Evolutionary conservation across 2,888 invertebrate species (phyloP).

Genomic region (Trichogramma dendrolimi): DNA sequence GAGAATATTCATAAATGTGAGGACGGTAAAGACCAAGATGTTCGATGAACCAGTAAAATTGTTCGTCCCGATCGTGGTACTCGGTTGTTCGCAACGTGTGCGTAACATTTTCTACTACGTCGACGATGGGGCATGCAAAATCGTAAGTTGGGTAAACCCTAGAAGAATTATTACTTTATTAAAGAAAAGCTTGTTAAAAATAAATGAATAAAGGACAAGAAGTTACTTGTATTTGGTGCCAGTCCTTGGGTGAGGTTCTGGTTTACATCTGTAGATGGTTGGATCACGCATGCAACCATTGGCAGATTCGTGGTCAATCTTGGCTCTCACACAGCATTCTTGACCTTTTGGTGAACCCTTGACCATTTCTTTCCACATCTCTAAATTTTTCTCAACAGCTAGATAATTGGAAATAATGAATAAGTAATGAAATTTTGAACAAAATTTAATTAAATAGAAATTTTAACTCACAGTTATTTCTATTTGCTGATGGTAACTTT

Average conservation of each 20-base stretch:
- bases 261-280: slow-evolving; percentile 96
- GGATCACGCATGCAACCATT: slow-evolving; percentile 98
- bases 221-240: slow-evolving; percentile 89
- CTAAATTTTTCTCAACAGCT: slow-evolving; percentile 81
- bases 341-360: slow-evolving; percentile 74
- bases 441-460: neutral
- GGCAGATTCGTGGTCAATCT: slow-evolving; percentile 92
- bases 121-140: slow-evolving; percentile 99
- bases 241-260: slow-evolving; percentile 88
- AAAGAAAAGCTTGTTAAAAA: neutral
- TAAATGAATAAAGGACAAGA: slow-evolving; percentile 2
- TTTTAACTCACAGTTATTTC: slow-evolving; percentile 69
- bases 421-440: neutral
- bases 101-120: slow-evolving; percentile 94
- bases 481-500: slow-evolving; percentile 76
- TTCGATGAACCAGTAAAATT: slow-evolving; percentile 96
- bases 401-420: slow-evolving; percentile 26
- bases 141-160: slow-evolving; percentile 99
- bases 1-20: slow-evolving; percentile 88
- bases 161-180: slow-evolving; percentile 35
- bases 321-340: slow-evolving; percentile 90
- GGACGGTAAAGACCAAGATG: slow-evolving; percentile 82
- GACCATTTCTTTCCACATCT: slow-evolving; percentile 94
- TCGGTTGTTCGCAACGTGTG: slow-evolving; percentile 97
- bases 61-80: slow-evolving; percentile 95